A percentile compares a stretch with the other conserved stretches of the same genome.
Conservation (phyloP, 2,888 invertebrate species). For the Rotaria sp. region DNA sequence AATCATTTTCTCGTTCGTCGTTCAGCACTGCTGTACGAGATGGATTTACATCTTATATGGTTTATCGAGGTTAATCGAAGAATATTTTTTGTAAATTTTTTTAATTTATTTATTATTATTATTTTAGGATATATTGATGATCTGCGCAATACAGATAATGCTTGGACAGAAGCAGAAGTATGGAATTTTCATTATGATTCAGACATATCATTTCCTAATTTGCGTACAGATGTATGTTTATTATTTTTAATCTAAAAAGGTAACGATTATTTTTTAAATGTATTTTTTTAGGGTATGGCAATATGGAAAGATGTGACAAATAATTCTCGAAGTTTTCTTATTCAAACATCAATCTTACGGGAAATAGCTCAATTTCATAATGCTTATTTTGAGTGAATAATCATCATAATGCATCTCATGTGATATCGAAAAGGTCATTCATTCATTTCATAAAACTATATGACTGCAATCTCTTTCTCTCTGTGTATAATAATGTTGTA, state of each 20-base stretch:
- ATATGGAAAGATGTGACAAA: conserved; percentile 20
- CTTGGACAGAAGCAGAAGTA: conserved; percentile 48
- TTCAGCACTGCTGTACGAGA: conserved; percentile 34
- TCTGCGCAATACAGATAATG: conserved; percentile 49
- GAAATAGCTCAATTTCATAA: conserved; percentile 26
- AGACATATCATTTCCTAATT: not conserved
- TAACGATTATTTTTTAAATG: too few relatives aligned
- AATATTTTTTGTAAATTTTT: conserved; percentile 35
- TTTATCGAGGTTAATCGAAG: conserved; percentile 32
- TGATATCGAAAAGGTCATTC: not conserved
- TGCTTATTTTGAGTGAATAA: conserved; percentile 12
- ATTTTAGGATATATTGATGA: conserved; percentile 53
- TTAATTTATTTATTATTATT: conserved; percentile 43
- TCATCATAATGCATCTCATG: not conserved
- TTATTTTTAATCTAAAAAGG: not conserved
- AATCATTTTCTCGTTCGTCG: not conserved
- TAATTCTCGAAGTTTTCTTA: conserved; percentile 15
- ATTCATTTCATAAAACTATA: not conserved
- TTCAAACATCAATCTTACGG: conserved; percentile 23
- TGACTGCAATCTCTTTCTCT: not conserved
- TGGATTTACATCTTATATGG: conserved; percentile 42
- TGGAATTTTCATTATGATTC: conserved; percentile 51
- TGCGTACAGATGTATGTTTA: conserved; percentile 2
- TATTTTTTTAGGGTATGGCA: not conserved
- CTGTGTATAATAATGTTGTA: not conserved